Conservation (phyloP, 2,888 invertebrate genomes). For the Heliconius aoede region DNA sequence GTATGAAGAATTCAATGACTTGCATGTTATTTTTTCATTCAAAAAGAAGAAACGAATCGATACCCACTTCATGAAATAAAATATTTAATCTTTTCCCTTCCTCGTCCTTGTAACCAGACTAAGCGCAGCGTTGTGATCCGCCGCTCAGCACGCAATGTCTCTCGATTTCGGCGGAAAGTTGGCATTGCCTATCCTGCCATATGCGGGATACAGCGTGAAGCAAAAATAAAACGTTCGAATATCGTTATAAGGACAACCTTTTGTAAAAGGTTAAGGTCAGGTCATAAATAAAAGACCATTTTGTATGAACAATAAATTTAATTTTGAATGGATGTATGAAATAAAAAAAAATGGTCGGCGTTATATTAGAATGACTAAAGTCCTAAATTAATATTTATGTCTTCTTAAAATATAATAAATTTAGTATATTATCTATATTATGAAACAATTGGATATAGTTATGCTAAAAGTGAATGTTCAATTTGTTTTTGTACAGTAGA, state of each 20-base stretch:
- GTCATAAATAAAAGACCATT: no score
- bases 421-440: neutral
- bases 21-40: neutral
- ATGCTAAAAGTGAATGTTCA: neutral
- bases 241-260: no score
- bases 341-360: constrained; percentile 27
- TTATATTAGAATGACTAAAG: neutral
- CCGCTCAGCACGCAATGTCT: no score
- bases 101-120: no score
- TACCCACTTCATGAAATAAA: no score
- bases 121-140: no score
- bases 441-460: neutral
- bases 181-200: no score
- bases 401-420: neutral
- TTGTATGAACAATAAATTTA: neutral
- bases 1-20: neutral
- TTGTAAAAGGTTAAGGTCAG: neutral
- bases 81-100: no score
- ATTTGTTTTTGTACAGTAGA: neutral
- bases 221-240: no score
- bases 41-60: no score
- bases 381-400: neutral
- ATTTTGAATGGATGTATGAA: neutral
- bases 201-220: no score
- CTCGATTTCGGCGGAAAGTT: no score